Evolutionary conservation across 2,113 vertebrate species (phyloP), one percentile per base, ranked within the genome.

Genomic region (Labeo catla): DNA sequence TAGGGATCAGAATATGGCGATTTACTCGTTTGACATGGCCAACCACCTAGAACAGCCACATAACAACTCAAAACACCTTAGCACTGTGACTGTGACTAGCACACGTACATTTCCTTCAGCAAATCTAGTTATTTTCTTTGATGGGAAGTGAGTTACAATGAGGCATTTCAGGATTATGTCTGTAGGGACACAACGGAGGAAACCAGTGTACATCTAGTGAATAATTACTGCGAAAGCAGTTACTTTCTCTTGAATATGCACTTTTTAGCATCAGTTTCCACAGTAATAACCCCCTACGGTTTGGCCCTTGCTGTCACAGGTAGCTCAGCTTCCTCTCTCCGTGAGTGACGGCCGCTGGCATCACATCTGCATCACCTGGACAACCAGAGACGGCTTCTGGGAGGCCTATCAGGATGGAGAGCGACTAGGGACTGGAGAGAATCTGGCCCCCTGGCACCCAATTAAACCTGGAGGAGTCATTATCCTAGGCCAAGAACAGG

Each of bases 321-420:
- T 99, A 7, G 96, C 97, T 6, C 97, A 99, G 92, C 96, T 99
- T 61, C 97, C 98, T 6, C 94, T 99, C 81, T 96, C 97, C 8
- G 93, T 99, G 84, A 97, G 98, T 21, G 98, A 99, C 1, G 98
- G 97, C 4, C 97, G 98, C 88, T 99, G 98, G 98, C 98, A 99
- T 90, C 98, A 99, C 88, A 96, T 99, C 90, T 99, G 98, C 54
- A 93, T 99, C 92, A 99, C 98, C 16, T 99, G 98, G 98, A 99
- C 98, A 0, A 99, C 98, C 3, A 95, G 98, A 87, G 98, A 99
- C 1, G 98, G 98, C 72, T 96, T 97, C 94, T 99, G 98, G 98
- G 98, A 99, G 90, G 98, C 98, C 19, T 99, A 98, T 93, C 97
- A 99, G 93, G 97, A 99, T 12, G 98, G 98, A 2, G 97, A 99